A percentile compares a stretch with the other conserved stretches of the same genome.
These are phyloP conservation scores for Tubulanus polymorphus DNA, from an alignment of 2,888 invertebrate species.

Conservation along the genomic window DNA sequence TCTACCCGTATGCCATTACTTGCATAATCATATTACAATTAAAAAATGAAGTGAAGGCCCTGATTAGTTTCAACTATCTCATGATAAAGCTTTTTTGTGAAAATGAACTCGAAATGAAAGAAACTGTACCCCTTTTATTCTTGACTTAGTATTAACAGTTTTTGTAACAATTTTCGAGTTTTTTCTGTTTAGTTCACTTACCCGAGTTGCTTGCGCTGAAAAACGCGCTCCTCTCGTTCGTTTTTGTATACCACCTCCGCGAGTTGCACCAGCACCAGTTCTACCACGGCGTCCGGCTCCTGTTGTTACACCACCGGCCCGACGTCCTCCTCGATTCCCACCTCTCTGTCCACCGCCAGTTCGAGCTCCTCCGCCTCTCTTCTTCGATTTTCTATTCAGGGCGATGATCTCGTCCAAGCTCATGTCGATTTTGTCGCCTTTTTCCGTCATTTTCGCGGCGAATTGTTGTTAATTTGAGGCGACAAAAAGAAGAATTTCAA, in stretches of 20 bases:
- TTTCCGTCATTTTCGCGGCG: conserved; percentile 58
- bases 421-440: conserved; percentile 95
- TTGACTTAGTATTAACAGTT: no score
- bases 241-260: conserved; percentile 45
- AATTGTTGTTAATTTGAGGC: no score
- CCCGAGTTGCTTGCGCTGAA: conserved; percentile 6
- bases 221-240: conserved; percentile 18
- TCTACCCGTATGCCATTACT: no score
- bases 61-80: no score
- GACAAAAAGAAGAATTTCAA: no score
- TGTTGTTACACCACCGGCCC: conserved; percentile 13
- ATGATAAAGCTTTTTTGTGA: no score
- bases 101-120: no score
- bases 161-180: no score
- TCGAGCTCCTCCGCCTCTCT: conserved; percentile 62
- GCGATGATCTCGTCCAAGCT: conserved; percentile 96
- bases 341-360: conserved; percentile 53
- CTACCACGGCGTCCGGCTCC: conserved; percentile 52
- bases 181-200: conserved; percentile 3
- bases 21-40: no score
- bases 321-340: conserved; percentile 54
- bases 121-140: no score
- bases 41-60: no score
- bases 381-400: conserved; percentile 60
- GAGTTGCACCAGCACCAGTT: conserved; percentile 48